A percentile compares a stretch with the other conserved stretches of the same genome.
These are phyloP conservation scores for Hippocampus abdominalis DNA, from an alignment of 2,113 vertebrate genomes.

Conservation along the genomic window DNA sequence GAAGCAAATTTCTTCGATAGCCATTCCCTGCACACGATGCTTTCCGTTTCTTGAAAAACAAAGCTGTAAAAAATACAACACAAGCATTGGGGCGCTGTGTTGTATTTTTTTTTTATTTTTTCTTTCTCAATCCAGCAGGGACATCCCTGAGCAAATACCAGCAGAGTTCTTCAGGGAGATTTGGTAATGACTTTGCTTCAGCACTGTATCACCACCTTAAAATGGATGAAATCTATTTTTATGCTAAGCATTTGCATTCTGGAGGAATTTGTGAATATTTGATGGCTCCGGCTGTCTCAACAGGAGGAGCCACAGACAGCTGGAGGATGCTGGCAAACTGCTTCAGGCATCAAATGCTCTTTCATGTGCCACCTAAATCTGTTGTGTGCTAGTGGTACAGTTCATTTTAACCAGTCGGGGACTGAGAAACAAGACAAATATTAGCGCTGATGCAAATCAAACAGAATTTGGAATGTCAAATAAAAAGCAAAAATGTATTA, in stretches of 20 bases:
- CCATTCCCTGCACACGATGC: background rate
- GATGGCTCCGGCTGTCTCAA: constrained; percentile 41
- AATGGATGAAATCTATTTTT: constrained; percentile 55
- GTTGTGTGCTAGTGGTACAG: constrained; percentile 8
- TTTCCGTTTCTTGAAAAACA: constrained; percentile 2
- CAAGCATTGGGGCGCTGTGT: background rate
- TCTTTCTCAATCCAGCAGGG: constrained; percentile 39
- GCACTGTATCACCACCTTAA: constrained; percentile 33
- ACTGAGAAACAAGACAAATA: constrained; percentile 12
- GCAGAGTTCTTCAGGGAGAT: constrained; percentile 39
- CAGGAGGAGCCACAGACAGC: constrained; percentile 22
- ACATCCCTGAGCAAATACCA: constrained; percentile 39
- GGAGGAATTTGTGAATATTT: constrained; percentile 56
- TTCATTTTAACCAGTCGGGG: constrained; percentile 12
- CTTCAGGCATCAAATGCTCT: constrained; percentile 32
- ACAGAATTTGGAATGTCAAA: background rate
- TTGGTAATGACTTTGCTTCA: constrained; percentile 44
- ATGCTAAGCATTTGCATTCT: constrained; percentile 59
- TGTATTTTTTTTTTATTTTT: constrained; percentile 3
- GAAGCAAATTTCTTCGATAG: background rate
- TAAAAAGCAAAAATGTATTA: background rate
- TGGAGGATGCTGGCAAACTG: constrained; percentile 14
- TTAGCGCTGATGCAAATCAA: background rate
- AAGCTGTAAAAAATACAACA: constrained; percentile 1
- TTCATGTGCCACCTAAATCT: constrained; percentile 22